Conservation (phyloP, 2,797 vertebrate genomes). For the Macropodus opercularis region DNA sequence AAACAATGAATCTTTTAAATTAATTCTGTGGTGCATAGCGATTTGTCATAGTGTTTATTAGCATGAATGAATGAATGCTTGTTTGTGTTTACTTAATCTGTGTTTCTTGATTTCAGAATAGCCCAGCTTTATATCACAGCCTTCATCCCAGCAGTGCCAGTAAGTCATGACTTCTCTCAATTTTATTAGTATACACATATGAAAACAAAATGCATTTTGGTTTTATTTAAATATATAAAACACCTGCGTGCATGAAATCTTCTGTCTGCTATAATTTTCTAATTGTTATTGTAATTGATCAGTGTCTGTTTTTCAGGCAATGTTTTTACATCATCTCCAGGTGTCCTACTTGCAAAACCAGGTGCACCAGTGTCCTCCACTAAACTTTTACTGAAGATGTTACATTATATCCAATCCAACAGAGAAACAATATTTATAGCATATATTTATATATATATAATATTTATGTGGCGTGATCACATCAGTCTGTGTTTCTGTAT, state of each 20-base stretch:
- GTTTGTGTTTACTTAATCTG: background rate
- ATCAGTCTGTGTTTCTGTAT: constrained; percentile 66
- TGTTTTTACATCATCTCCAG: constrained; percentile 87
- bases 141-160: constrained; percentile 91
- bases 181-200: too few species aligned
- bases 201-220: too few species aligned
- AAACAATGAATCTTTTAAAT: too few species aligned
- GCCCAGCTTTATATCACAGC: constrained; percentile 90
- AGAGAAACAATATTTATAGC: background rate
- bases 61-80: too few species aligned
- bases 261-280: too few species aligned
- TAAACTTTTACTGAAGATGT: background rate
- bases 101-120: constrained; percentile 79
- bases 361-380: constrained; percentile 68
- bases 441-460: too few species aligned
- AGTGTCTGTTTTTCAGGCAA: constrained; percentile 75
- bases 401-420: constrained; percentile 4
- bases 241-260: too few species aligned
- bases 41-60: background rate
- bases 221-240: too few species aligned
- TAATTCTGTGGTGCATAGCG: too few species aligned
- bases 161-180: constrained; percentile 73
- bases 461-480: constrained; percentile 64
- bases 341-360: constrained; percentile 90
- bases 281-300: background rate